Percentiles rank a stretch among this genome's conserved stretches.
Conservation (phyloP, 2,888 invertebrate species). For the Ferdinandea cuprea region DNA sequence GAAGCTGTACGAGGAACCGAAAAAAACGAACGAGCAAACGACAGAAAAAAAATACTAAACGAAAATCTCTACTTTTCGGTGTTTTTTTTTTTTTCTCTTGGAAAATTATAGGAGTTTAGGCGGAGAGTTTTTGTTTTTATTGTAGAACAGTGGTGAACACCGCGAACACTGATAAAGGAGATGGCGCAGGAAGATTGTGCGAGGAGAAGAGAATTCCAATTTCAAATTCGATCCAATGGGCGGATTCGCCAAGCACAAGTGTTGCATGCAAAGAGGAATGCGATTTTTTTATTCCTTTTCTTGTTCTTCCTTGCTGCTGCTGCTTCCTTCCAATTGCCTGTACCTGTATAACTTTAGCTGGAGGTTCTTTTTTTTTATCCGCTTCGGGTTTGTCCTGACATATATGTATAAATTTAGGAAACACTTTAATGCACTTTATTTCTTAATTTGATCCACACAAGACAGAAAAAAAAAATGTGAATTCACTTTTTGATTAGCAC, state of each 20-base stretch:
- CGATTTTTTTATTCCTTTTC: slow-evolving; percentile 47
- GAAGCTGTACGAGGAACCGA: slow-evolving; percentile 52
- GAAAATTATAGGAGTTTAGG: slow-evolving; percentile 14
- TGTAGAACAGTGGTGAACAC: slow-evolving; percentile 49
- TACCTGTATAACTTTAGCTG: slow-evolving; percentile 23
- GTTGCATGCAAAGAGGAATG: slow-evolving; percentile 73
- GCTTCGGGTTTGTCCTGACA: slow-evolving; percentile 27
- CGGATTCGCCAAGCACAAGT: slow-evolving; percentile 73
- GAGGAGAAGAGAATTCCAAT: slow-evolving; percentile 69
- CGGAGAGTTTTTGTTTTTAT: slow-evolving; percentile 42
- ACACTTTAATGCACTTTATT: slow-evolving; percentile 22
- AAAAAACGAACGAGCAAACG: slow-evolving; percentile 1
- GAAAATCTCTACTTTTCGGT: slow-evolving; percentile 35
- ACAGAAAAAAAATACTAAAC: no score
- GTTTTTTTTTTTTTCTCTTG: slow-evolving; percentile 29
- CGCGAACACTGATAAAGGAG: slow-evolving; percentile 69
- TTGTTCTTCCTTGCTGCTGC: no score
- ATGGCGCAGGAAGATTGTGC: slow-evolving; percentile 68
- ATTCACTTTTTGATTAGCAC: slow-evolving; percentile 53
- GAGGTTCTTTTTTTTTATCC: slow-evolving; percentile 9
- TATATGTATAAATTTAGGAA: slow-evolving; percentile 18
- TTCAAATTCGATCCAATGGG: slow-evolving; percentile 68
- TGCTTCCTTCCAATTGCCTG: slow-evolving; percentile 35
- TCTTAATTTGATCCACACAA: slow-evolving; percentile 6
- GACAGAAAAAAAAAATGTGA: slow-evolving; percentile 14